phyloP scores from a whole-genome alignment of 2,113 vertebrate genomes.

The Anarrhichthys ocellatus region DNA sequence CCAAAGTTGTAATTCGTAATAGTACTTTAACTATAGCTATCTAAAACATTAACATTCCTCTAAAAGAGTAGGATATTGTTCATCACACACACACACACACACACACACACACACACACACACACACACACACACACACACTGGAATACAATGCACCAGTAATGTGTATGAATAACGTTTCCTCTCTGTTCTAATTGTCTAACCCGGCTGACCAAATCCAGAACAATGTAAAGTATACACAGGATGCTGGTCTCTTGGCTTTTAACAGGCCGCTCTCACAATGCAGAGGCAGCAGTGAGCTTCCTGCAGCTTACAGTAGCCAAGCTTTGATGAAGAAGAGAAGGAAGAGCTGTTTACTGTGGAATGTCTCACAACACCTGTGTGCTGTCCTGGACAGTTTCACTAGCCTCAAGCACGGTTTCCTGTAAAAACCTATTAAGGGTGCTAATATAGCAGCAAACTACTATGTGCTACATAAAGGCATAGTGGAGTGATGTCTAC shows the following conservation, averaged over 20 bases:
- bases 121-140: conserved; percentile 8
- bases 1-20: neutral
- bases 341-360: neutral
- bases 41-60: neutral
- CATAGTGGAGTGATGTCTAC: too few relatives aligned
- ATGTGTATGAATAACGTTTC: conserved; percentile 36
- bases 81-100: neutral
- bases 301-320: conserved; percentile 39
- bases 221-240: conserved; percentile 61
- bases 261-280: conserved; percentile 17
- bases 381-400: neutral
- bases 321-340: neutral
- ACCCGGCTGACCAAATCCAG: neutral
- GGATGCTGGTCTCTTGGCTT: conserved; percentile 29
- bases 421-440: neutral
- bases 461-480: neutral
- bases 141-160: neutral
- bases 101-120: neutral
- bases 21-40: neutral
- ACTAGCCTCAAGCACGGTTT: neutral
- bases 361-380: neutral
- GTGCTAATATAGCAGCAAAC: neutral
- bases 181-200: conserved; percentile 18
- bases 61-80: neutral
- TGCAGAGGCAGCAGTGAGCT: conserved; percentile 21